phyloP scores from a whole-genome alignment of 1,140 invertebrate species.

The Trypoxylus dichotomus region DNA sequence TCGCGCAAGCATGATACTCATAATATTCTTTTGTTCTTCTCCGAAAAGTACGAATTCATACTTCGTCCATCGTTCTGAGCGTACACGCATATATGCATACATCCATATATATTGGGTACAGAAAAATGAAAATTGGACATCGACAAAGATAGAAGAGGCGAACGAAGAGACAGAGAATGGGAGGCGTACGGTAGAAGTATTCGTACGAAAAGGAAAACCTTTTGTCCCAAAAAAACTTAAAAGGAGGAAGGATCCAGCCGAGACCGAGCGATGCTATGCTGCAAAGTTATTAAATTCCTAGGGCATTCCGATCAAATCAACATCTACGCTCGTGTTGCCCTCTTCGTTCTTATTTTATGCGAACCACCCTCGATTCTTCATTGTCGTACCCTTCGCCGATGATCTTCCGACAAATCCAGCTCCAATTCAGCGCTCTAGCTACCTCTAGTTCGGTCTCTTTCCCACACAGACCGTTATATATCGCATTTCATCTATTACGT shows the following conservation, averaged over 20 bases:
- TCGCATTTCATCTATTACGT: not conserved
- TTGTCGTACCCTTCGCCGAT: not conserved
- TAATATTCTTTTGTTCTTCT: not conserved
- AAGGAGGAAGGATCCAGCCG: not conserved
- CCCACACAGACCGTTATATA: not conserved
- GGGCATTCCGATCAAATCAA: slow-evolving; percentile 24
- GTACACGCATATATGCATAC: slow-evolving; percentile 1
- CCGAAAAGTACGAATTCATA: not conserved
- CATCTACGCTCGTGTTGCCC: not conserved
- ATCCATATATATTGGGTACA: slow-evolving; percentile 1
- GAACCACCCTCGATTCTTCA: not conserved
- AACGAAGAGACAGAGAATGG: not conserved
- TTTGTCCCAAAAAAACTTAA: not conserved
- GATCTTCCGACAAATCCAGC: slow-evolving; percentile 10
- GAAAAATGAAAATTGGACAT: slow-evolving; percentile 2
- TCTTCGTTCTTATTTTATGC: not conserved
- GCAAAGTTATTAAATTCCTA: slow-evolving; percentile 28
- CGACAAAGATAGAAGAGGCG: not conserved
- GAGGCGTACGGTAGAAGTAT: not conserved
- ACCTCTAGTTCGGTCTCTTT: not conserved
- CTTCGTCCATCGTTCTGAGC: not conserved
- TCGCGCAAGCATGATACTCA: not conserved
- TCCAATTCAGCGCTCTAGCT: not conserved
- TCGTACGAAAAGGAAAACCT: not conserved
- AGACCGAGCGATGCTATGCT: not conserved